A percentile compares a stretch with the other conserved stretches of the same genome.
These are phyloP conservation scores for Brienomyrus longianalis DNA, from an alignment of 2,113 vertebrate genomes.

Conservation along the genomic window DNA sequence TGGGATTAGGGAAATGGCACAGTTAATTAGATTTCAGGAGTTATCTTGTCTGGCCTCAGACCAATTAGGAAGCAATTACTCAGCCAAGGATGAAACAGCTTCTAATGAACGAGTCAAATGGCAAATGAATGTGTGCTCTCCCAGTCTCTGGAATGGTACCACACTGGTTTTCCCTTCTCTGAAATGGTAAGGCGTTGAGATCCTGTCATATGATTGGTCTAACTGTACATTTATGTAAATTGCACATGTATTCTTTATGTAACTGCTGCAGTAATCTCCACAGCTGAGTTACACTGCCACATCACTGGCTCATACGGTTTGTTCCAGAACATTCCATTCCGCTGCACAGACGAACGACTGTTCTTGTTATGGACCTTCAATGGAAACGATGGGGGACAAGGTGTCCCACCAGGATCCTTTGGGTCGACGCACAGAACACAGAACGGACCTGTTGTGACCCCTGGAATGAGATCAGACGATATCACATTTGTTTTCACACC, in stretches of 20 bases:
- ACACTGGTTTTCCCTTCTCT: neutral
- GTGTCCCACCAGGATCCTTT: neutral
- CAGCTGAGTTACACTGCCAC: neutral
- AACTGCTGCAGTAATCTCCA: neutral
- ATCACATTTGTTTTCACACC: neutral
- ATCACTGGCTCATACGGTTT: neutral
- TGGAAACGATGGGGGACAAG: neutral
- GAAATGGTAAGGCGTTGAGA: neutral
- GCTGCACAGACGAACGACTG: neutral
- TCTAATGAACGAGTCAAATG: constrained; percentile 34
- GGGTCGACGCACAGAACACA: neutral
- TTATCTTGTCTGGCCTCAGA: constrained; percentile 38
- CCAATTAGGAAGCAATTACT: constrained; percentile 49
- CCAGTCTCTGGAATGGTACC: neutral
- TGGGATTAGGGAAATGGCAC: constrained; percentile 43
- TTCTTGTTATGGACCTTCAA: constrained; percentile 4
- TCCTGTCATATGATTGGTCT: neutral
- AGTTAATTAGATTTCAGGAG: constrained; percentile 52
- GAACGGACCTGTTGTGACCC: neutral
- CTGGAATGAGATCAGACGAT: neutral
- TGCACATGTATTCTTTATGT: neutral
- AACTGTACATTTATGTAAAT: neutral
- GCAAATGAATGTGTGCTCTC: constrained; percentile 23
- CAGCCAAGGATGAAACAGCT: constrained; percentile 35
- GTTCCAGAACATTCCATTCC: neutral